Conservation (phyloP, 2,113 vertebrate species). For the Procavia capensis region DNA sequence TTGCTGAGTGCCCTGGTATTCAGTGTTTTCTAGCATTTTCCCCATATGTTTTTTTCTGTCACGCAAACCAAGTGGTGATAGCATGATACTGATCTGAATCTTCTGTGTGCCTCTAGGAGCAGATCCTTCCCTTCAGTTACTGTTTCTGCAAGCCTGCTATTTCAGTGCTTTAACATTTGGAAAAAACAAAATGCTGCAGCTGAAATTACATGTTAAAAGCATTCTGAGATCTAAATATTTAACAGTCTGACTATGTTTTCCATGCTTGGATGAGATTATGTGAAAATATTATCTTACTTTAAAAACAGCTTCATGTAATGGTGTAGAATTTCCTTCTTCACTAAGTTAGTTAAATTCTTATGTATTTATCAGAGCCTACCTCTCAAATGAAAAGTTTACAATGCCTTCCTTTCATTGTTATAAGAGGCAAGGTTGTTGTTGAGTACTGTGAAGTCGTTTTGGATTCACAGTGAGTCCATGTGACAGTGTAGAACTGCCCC, state of each 20-base stretch:
- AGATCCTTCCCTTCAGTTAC: background rate
- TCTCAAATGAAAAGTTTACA: background rate
- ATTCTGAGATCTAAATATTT: slow-evolving; percentile 38
- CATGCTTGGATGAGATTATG: slow-evolving; percentile 12
- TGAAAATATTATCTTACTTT: slow-evolving; percentile 19
- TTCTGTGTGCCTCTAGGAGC: background rate
- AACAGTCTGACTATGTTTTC: slow-evolving; percentile 1
- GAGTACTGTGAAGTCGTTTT: too few species aligned
- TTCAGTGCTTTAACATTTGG: slow-evolving; percentile 29
- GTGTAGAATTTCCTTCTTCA: background rate
- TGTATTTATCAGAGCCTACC: background rate
- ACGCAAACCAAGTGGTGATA: slow-evolving; percentile 47
- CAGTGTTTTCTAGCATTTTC: slow-evolving; percentile 40
- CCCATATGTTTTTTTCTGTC: slow-evolving; percentile 44
- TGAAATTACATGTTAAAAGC: background rate
- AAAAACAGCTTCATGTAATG: background rate
- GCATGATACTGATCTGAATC: slow-evolving; percentile 30
- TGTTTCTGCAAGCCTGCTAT: slow-evolving; percentile 50
- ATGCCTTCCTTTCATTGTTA: background rate
- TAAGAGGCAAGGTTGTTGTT: background rate
- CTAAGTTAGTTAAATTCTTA: slow-evolving; percentile 19
- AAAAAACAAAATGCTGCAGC: slow-evolving; percentile 3
- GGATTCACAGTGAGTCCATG: too few species aligned
- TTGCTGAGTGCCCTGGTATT: slow-evolving; percentile 49
- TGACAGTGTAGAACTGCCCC: too few species aligned